phyloP scores from a whole-genome alignment of 2,888 invertebrate species.

The Scaptomyza reducta region DNA sequence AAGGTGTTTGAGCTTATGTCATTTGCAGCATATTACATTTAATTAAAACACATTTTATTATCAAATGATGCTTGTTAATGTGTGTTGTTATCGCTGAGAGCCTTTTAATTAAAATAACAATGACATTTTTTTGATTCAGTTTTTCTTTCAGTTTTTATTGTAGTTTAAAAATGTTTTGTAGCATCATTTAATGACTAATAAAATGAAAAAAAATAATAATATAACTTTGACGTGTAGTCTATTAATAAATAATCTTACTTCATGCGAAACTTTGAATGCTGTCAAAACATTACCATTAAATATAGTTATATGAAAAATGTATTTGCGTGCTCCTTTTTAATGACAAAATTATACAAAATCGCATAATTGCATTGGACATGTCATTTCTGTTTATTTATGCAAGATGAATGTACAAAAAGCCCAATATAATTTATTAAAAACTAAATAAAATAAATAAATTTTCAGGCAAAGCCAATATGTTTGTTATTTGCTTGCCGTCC shows the following conservation, averaged over 20 bases:
- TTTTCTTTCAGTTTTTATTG: slow-evolving; percentile 11
- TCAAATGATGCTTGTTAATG: slow-evolving; percentile 13
- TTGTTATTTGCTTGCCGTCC: background rate
- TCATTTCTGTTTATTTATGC: slow-evolving; percentile 5
- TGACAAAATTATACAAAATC: slow-evolving; percentile 47
- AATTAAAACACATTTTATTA: slow-evolving; percentile 24
- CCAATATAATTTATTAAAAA: slow-evolving; percentile 19
- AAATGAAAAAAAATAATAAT: background rate
- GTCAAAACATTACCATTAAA: slow-evolving; percentile 49
- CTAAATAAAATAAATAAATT: no score
- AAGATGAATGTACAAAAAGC: slow-evolving; percentile 1
- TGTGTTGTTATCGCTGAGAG: slow-evolving; percentile 23
- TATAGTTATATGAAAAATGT: slow-evolving; percentile 22
- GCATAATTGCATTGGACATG: slow-evolving; percentile 41
- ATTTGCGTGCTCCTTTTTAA: slow-evolving; percentile 38
- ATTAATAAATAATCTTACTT: slow-evolving; percentile 62
- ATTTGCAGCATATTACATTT: slow-evolving; percentile 23
- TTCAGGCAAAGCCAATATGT: background rate
- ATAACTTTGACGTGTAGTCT: slow-evolving; percentile 40
- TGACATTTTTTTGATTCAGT: background rate
- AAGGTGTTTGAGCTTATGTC: slow-evolving; percentile 16
- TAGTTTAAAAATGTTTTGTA: slow-evolving; percentile 8
- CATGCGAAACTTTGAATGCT: slow-evolving; percentile 38
- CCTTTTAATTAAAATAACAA: slow-evolving; percentile 10
- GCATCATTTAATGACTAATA: slow-evolving; percentile 48